Percentiles rank a stretch among this genome's conserved stretches.
phyloP scores from a whole-genome alignment of 2,888 invertebrate species.

The Petrolisthes cinctipes region DNA sequence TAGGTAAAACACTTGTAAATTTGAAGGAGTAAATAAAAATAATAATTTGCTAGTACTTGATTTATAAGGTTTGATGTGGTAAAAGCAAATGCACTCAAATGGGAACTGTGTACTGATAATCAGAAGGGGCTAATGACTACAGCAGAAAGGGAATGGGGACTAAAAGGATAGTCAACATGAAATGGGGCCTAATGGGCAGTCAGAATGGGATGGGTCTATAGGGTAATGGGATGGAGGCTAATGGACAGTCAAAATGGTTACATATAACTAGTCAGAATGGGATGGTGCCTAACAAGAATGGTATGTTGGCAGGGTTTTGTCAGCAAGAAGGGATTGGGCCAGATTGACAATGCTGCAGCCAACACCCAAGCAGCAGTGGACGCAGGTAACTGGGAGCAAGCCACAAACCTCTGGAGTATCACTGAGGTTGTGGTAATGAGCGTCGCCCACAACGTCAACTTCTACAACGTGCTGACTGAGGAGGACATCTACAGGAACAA shows the following conservation, averaged over 20 bases:
- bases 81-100: too few relatives aligned
- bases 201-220: too few relatives aligned
- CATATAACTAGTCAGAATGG: not conserved
- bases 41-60: too few relatives aligned
- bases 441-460: conserved; percentile 57
- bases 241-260: not conserved
- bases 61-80: too few relatives aligned
- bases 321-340: conserved; percentile 43
- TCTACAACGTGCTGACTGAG: conserved; percentile 64
- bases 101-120: too few relatives aligned
- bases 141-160: too few relatives aligned
- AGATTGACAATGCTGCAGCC: conserved; percentile 50
- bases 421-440: conserved; percentile 46
- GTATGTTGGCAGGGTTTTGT: conserved; percentile 52
- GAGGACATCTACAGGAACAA: conserved; percentile 52
- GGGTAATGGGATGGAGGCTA: not conserved
- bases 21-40: too few relatives aligned
- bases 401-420: conserved; percentile 52
- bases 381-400: conserved; percentile 39
- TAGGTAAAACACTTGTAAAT: conserved; percentile 20
- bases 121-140: too few relatives aligned
- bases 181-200: too few relatives aligned
- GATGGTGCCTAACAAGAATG: not conserved
- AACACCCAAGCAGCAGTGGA: conserved; percentile 53
- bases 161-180: too few relatives aligned